Evolutionary conservation across 2,888 invertebrate species (phyloP).

Genomic region (Marronus borbonicus): DNA sequence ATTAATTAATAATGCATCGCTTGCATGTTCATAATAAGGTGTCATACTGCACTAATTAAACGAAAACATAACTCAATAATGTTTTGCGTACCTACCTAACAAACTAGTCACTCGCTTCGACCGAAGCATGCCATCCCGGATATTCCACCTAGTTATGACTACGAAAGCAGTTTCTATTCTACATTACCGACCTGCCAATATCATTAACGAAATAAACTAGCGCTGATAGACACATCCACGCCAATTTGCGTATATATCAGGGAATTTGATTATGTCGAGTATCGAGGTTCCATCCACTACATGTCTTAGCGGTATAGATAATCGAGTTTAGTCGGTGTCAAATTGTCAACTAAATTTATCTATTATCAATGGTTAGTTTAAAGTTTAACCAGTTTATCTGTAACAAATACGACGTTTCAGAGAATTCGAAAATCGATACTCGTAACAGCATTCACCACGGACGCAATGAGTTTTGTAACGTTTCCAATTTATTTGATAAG

Average conservation of each 20-base stretch:
- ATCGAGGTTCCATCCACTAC: background rate
- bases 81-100: background rate
- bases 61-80: no score
- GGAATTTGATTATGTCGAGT: constrained; percentile 5
- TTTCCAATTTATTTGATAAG: no score
- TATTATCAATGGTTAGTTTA: constrained; percentile 11
- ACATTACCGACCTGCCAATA: constrained; percentile 6
- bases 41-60: no score
- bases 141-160: background rate
- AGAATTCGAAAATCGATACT: background rate
- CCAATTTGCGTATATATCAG: constrained; percentile 1
- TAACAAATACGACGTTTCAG: background rate
- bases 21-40: no score
- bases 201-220: constrained; percentile 20
- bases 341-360: constrained; percentile 25
- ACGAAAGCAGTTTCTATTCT: constrained; percentile 15
- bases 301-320: background rate
- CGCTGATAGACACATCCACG: constrained; percentile 20
- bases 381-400: constrained; percentile 9
- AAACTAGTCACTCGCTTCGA: background rate
- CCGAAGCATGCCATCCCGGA: background rate
- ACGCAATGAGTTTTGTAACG: no score
- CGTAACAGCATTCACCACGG: no score
- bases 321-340: constrained; percentile 14
- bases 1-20: no score